A percentile compares a stretch with the other conserved stretches of the same genome.
Conservation (phyloP, 35 echinoderm and acorn worm genomes). For the Lytechinus variegatus region DNA sequence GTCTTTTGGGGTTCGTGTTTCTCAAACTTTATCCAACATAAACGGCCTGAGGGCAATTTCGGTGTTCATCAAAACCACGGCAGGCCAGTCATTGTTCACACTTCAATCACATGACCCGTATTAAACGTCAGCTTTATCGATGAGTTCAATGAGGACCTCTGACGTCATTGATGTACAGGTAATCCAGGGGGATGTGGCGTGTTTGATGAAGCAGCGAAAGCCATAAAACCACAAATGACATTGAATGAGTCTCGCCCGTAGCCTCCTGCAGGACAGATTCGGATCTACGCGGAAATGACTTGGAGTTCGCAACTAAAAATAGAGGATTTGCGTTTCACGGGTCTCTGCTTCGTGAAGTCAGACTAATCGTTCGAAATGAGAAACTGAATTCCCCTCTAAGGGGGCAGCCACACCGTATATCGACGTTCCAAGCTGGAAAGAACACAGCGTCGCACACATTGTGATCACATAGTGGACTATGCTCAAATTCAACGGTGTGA, state of each 20-base stretch:
- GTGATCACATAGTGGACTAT: too few species aligned
- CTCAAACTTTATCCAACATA: too few species aligned
- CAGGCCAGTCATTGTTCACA: too few species aligned
- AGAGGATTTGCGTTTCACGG: neutral
- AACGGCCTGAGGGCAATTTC: too few species aligned
- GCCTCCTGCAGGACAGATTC: neutral
- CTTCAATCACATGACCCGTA: too few species aligned
- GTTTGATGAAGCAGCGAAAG: conserved; percentile 2
- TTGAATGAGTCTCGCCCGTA: neutral
- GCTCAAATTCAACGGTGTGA: too few species aligned
- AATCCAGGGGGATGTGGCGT: neutral
- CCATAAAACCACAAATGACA: neutral
- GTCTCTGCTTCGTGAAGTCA: neutral
- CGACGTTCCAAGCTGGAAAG: too few species aligned
- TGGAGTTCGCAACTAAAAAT: neutral
- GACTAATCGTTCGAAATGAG: neutral
- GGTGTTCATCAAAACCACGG: too few species aligned
- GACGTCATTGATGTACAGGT: neutral
- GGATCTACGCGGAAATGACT: neutral
- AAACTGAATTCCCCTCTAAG: neutral
- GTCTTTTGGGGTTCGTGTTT: too few species aligned
- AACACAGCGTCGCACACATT: too few species aligned
- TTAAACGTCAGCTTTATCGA: neutral
- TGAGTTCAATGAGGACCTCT: neutral
- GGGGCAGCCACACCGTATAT: too few species aligned